Evolutionary conservation across 2,113 vertebrate species (phyloP).

Genomic region (Pomatostomus ruficeps): DNA sequence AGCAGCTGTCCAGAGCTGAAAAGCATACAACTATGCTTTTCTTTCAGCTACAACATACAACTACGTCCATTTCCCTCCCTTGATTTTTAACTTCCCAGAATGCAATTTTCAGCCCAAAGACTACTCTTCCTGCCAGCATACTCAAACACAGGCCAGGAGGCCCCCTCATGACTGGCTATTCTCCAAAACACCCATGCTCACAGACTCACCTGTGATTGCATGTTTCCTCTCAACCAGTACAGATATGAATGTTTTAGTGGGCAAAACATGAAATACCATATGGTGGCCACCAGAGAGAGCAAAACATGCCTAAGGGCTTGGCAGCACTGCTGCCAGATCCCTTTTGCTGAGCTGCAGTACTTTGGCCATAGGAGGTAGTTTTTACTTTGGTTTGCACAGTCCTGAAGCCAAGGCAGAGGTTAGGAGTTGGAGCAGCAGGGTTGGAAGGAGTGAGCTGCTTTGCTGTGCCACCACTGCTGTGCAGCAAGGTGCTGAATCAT

Average conservation of each 20-base stretch:
- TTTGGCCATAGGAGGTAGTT: neutral
- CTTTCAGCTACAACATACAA: too few species aligned
- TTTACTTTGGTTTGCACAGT: neutral
- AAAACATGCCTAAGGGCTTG: neutral
- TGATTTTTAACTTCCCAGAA: neutral
- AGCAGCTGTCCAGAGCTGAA: neutral
- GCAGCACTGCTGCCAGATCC: neutral
- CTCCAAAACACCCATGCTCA: neutral
- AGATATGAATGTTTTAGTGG: neutral
- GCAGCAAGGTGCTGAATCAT: neutral
- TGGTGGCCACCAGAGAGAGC: neutral
- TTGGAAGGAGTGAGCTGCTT: neutral
- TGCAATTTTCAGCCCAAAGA: neutral
- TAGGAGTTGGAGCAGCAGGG: neutral
- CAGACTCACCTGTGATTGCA: neutral
- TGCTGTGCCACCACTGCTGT: neutral
- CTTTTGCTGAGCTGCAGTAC: neutral
- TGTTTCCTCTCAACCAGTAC: neutral
- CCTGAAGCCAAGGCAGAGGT: neutral
- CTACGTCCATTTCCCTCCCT: neutral
- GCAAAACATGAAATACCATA: neutral
- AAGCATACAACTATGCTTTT: neutral
- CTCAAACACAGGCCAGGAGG: neutral
- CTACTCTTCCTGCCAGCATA: neutral
- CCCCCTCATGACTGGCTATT: neutral